Evolutionary conservation across 1,140 invertebrate species (phyloP), one percentile per base, ranked within the genome.

Genomic region (Pogonognathellus flavescens): DNA sequence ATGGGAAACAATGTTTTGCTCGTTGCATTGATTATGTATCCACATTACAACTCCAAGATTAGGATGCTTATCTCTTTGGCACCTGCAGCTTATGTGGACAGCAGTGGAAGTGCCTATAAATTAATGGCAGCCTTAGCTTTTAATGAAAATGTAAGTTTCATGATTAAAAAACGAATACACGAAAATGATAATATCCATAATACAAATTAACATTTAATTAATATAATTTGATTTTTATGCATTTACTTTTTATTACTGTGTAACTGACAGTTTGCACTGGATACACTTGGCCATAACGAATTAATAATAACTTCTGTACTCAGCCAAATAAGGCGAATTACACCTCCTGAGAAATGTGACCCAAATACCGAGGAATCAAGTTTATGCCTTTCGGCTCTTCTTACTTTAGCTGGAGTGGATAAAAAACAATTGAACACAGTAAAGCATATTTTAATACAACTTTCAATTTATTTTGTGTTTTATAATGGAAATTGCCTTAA

Each of bases 1-100:
- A 93, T 95, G 91, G 95, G 95, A 22, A 94, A 93, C 1, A 93
- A 93, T 0, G 89, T 89, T 0, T 93, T 94, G 85, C 93, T 93
- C 89, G 93, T 94, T 0, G 91, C 94, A 89, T 90, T 91, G 60
- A 93, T 93, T 2, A 90, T 92, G 53, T 90, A 91, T 52, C 93
- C 94, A 0, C 91, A 94, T 59, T 95, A 94, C 87, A 93, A 94
- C 87, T 88, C 92, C 13, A 94, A 94, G 90, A 93, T 95, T 83
- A 91, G 90, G 18, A 91, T 92, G 0, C 93, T 93, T 92, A 92
- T 94, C 82, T 85, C 55, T 1, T 89, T 95, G 85, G 94, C 93
- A 1, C 94, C 94, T 20, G 93, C 94, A 0, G 93, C 93, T 4
- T 94, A 92, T 84, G 92, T 95, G 84, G 91, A 66, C 20, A 31